Evolutionary conservation across 2,797 vertebrate species (phyloP), one percentile per base, ranked within the genome.

Genomic region (Peromyscus attwateri): DNA sequence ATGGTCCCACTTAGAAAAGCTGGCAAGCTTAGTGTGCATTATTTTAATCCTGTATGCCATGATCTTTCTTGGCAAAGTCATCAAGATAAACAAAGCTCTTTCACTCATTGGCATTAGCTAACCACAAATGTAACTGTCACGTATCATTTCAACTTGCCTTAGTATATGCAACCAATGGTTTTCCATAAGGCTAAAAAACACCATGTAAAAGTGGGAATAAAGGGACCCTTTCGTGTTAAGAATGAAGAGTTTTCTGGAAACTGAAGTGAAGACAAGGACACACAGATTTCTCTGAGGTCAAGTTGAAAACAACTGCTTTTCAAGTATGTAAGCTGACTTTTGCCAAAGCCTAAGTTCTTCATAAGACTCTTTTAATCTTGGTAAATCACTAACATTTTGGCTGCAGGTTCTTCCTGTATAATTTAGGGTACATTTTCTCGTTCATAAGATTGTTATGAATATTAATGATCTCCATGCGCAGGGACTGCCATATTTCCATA

Each of bases 161-260:
- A 57, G 0, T 31, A 1, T 13, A 55, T 57, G 40, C 12, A 82
- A 76, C 17, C 57, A 92, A 60, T 27, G 29, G 46, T 3, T 43
- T 82, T 40, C 23, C 49, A 40, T n/a, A 37, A 37, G 76, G 21
- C 75, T 23, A 79, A 92, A 85, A 52, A 21, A 31, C n/a, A 0
- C 66, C 6, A 52, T 68, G 19, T 68, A 31, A 90, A 64, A 13
- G 1, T n/a, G 3, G 29, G 66, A 93, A 85, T 19, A 21, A 80
- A 92, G 2, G 73, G 17, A 27, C 62, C 7, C 83, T 87, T 81
- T 64, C 40, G 89, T 92, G 60, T 57, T 83, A 60, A 92, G 34
- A 94, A 89, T 80, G 87, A 95, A 92, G 27, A 89, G n/a, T 55
- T 34, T 77, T 93, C 85, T 80, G 1, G 62, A 95, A 93, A 92